phyloP scores from a whole-genome alignment of 2,888 invertebrate genomes.

The Brachypterus glaber region DNA sequence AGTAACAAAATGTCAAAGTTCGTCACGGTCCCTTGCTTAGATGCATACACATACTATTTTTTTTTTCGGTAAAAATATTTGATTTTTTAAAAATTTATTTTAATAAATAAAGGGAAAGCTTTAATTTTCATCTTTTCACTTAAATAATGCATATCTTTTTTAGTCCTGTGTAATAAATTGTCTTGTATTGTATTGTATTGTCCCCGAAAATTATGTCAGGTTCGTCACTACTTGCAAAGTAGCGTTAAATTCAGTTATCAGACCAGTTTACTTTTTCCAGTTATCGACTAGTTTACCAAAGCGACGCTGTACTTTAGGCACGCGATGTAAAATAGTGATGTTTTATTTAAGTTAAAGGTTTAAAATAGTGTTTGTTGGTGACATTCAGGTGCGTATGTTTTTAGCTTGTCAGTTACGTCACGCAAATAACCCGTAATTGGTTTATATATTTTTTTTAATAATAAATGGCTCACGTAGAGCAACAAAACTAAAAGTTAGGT shows the following conservation, averaged over 20 bases:
- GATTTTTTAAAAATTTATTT: not conserved
- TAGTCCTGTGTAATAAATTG: not conserved
- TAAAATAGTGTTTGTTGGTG: not conserved
- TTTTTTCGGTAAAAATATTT: not conserved
- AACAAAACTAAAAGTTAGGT: no score
- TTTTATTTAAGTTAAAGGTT: not conserved
- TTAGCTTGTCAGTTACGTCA: no score
- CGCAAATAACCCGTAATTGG: no score
- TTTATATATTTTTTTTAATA: no score
- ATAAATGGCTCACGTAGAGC: no score
- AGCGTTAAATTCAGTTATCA: not conserved
- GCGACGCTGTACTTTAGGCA: not conserved
- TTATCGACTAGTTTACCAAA: not conserved
- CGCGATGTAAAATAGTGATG: not conserved
- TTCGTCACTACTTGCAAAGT: not conserved
- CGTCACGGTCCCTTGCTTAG: not conserved
- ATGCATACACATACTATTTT: not conserved
- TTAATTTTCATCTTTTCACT: not conserved
- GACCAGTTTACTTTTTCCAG: constrained; percentile 1
- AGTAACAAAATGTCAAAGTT: not conserved
- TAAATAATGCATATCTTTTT: not conserved
- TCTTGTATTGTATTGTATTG: not conserved
- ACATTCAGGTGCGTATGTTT: no score
- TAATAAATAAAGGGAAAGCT: not conserved
- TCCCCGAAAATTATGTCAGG: not conserved